Conservation (phyloP, 2,888 invertebrate species). For the Homarus gammarus region DNA sequence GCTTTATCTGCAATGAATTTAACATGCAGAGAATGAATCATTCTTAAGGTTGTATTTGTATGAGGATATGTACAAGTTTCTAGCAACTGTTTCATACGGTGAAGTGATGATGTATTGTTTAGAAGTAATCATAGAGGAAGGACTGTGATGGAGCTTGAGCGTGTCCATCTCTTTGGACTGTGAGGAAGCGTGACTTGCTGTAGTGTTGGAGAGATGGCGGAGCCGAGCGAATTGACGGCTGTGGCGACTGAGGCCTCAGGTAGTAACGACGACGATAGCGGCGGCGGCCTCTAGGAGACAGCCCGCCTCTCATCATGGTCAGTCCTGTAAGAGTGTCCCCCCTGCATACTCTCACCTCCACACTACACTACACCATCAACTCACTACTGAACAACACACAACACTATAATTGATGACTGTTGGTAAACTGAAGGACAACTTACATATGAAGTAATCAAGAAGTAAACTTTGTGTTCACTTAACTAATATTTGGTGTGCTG, state of each 20-base stretch:
- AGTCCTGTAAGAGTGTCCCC: conserved; percentile 30
- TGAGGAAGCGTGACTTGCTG: conserved; percentile 43
- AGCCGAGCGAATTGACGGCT: conserved; percentile 55
- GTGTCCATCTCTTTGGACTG: conserved; percentile 71
- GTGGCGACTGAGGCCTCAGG: conserved; percentile 49
- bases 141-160: neutral
- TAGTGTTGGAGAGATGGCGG: conserved; percentile 55
- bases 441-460: too few relatives aligned
- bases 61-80: neutral
- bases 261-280: conserved; percentile 41
- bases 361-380: neutral
- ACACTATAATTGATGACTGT: neutral
- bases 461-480: too few relatives aligned
- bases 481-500: too few relatives aligned
- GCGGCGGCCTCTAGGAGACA: conserved; percentile 49
- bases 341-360: conserved; percentile 32
- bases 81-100: neutral
- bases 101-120: neutral
- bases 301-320: conserved; percentile 27
- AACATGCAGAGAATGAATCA: too few relatives aligned
- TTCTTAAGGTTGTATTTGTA: neutral
- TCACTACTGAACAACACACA: neutral
- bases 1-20: too few relatives aligned
- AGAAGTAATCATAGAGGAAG: neutral
- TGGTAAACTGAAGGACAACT: too few relatives aligned